phyloP scores from a whole-genome alignment of 2,113 vertebrate species.

The Cynocephalus volans region DNA sequence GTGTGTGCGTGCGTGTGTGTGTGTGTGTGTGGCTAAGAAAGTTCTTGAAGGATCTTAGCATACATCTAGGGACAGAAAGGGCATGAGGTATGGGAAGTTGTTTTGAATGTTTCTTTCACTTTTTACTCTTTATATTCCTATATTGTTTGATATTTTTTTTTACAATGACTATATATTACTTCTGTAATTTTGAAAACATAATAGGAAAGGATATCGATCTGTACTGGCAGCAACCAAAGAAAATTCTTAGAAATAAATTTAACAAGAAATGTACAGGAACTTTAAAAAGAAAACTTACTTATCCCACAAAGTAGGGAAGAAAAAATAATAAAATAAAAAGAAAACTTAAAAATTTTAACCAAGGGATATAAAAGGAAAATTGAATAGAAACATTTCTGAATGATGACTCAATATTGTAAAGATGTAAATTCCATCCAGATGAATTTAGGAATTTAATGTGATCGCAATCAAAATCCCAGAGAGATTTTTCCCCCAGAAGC shows the following conservation, averaged over 20 bases:
- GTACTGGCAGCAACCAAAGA: neutral
- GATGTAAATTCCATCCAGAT: neutral
- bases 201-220: neutral
- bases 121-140: neutral
- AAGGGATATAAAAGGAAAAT: neutral
- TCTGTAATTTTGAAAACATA: neutral
- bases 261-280: neutral
- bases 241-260: constrained; percentile 2
- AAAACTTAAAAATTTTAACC: neutral
- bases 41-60: neutral
- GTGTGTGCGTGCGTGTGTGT: neutral
- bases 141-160: neutral
- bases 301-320: too few species aligned
- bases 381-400: neutral
- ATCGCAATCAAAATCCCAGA: neutral
- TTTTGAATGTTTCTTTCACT: neutral
- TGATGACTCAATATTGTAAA: neutral
- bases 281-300: neutral
- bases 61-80: neutral
- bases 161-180: neutral
- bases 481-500: neutral
- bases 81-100: too few species aligned
- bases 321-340: neutral
- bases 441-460: neutral
- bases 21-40: neutral